Conservation (phyloP, 2,888 invertebrate genomes). For the Tuberolachnus salignus region DNA sequence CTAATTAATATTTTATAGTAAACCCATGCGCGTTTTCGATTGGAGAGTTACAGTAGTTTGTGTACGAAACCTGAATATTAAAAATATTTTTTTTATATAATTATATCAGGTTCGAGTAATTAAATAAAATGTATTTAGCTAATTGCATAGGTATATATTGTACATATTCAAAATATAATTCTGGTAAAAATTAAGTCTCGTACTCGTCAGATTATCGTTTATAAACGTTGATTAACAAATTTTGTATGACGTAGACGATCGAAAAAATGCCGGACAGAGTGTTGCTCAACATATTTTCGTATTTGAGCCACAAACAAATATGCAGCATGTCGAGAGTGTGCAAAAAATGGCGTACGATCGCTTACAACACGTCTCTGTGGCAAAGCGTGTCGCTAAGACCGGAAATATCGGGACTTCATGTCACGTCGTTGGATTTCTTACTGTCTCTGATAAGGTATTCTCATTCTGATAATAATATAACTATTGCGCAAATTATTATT, state of each 20-base stretch:
- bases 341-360: constrained; percentile 93
- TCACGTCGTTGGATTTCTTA: constrained; percentile 85
- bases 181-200: too few relatives aligned
- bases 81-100: not conserved
- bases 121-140: not conserved
- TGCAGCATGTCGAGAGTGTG: constrained; percentile 93
- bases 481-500: not conserved
- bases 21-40: too few relatives aligned
- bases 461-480: not conserved
- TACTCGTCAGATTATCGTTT: too few relatives aligned
- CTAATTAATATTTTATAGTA: too few relatives aligned
- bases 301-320: constrained; percentile 90
- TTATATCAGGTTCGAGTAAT: not conserved
- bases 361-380: constrained; percentile 95
- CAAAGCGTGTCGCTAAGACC: constrained; percentile 93
- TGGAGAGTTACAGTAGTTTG: too few relatives aligned
- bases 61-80: too few relatives aligned
- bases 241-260: constrained; percentile 74
- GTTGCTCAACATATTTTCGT: constrained; percentile 90
- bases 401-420: constrained; percentile 93
- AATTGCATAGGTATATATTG: not conserved
- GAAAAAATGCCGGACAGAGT: constrained; percentile 98
- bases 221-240: not conserved
- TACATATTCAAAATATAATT: too few relatives aligned
- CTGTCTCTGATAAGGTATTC: constrained; percentile 78